Evolutionary conservation across 2,797 vertebrate species (phyloP).

Genomic region (Crenichthys baileyi): DNA sequence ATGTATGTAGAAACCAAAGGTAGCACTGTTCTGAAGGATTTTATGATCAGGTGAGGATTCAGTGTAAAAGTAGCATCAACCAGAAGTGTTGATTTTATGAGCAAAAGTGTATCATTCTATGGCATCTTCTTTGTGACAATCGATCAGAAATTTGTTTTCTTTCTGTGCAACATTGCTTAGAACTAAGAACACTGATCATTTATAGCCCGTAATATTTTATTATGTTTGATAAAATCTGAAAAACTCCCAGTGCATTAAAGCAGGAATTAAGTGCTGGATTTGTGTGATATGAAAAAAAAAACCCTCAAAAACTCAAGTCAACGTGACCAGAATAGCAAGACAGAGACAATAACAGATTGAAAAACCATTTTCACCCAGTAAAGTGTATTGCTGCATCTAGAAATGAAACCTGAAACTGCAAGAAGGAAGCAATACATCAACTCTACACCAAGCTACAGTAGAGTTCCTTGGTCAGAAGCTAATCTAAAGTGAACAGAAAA

Average conservation of each 20-base stretch:
- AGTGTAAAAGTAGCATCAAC: not conserved
- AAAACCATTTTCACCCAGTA: not conserved
- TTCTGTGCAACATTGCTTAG: no score
- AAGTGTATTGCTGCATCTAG: not conserved
- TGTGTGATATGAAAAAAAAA: not conserved
- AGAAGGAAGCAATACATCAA: not conserved
- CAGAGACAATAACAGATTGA: not conserved
- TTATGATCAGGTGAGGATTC: no score
- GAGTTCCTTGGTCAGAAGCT: not conserved
- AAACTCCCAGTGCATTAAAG: not conserved
- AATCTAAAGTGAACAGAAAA: not conserved
- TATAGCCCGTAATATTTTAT: no score
- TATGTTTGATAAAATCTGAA: not conserved
- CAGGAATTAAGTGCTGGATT: not conserved
- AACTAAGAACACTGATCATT: not conserved
- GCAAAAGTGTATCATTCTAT: not conserved
- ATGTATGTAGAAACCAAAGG: not conserved
- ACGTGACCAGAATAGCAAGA: not conserved
- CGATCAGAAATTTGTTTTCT: no score
- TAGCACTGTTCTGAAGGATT: not conserved
- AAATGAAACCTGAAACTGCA: slow-evolving; percentile 1
- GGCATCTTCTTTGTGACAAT: not conserved
- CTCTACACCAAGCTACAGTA: not conserved
- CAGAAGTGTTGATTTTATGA: not conserved
- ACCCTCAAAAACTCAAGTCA: not conserved